Conservation (phyloP, 2,888 invertebrate genomes). For the Formica aserva region DNA sequence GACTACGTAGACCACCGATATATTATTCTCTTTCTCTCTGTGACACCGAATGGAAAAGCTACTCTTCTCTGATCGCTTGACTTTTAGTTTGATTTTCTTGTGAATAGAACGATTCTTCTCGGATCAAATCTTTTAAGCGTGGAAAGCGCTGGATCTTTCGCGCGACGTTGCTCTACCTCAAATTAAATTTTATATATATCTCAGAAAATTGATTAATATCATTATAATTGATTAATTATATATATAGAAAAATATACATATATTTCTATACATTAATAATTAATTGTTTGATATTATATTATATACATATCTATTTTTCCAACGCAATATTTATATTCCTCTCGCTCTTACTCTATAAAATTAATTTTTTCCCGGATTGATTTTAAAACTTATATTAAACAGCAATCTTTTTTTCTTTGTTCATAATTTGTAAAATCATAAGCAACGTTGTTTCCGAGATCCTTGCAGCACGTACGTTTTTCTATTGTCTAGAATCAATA, state of each 20-base stretch:
- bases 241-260: not conserved
- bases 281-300: not conserved
- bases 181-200: not conserved
- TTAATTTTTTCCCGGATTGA: not conserved
- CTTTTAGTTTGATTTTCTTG: constrained; percentile 63
- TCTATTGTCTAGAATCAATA: constrained; percentile 62
- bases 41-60: constrained; percentile 69
- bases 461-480: constrained; percentile 58
- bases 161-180: constrained; percentile 41
- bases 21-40: constrained; percentile 62
- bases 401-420: not conserved
- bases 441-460: constrained; percentile 56
- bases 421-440: not conserved
- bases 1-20: constrained; percentile 63
- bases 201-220: not conserved
- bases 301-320: not conserved
- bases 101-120: constrained; percentile 63
- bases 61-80: constrained; percentile 64
- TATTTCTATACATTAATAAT: not conserved
- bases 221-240: not conserved
- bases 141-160: constrained; percentile 54
- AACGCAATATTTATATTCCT: not conserved
- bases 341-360: not conserved
- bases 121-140: constrained; percentile 46
- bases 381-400: not conserved